These are phyloP conservation scores for Paracanthobrama guichenoti DNA, from an alignment of 2,113 vertebrate genomes.

Conservation along the genomic window DNA sequence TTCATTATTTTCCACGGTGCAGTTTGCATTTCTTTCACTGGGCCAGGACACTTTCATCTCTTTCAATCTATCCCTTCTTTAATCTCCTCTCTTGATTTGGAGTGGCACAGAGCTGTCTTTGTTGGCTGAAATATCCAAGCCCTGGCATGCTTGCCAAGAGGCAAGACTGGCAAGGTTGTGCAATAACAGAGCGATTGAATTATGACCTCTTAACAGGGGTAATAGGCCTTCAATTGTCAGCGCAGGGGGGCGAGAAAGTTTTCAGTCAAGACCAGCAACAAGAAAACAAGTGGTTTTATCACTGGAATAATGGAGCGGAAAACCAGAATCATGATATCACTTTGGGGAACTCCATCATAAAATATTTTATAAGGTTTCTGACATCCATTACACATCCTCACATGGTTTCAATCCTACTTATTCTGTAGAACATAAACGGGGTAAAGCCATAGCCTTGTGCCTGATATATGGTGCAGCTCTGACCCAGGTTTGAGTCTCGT, in stretches of 20 bases:
- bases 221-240: slow-evolving; percentile 6
- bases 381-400: background rate
- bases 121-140: slow-evolving; percentile 35
- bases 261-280: slow-evolving; percentile 27
- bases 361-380: background rate
- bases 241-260: slow-evolving; percentile 4
- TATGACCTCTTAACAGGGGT: slow-evolving; percentile 28
- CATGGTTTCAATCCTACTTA: background rate
- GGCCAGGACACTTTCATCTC: slow-evolving; percentile 24
- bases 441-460: no score
- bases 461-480: no score
- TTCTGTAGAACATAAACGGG: background rate
- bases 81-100: slow-evolving; percentile 40
- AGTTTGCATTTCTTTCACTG: slow-evolving; percentile 22
- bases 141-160: slow-evolving; percentile 39
- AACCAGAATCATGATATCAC: slow-evolving; percentile 8
- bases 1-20: slow-evolving; percentile 50
- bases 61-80: slow-evolving; percentile 37
- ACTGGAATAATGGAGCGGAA: slow-evolving; percentile 16
- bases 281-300: slow-evolving; percentile 13
- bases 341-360: background rate
- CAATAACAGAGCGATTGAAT: slow-evolving; percentile 32
- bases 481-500: no score
- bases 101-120: slow-evolving; percentile 40
- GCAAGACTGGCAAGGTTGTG: slow-evolving; percentile 33